Evolutionary conservation across 2,797 vertebrate species (phyloP), one percentile per base, ranked within the genome.

Genomic region (Phalanger gymnotis): DNA sequence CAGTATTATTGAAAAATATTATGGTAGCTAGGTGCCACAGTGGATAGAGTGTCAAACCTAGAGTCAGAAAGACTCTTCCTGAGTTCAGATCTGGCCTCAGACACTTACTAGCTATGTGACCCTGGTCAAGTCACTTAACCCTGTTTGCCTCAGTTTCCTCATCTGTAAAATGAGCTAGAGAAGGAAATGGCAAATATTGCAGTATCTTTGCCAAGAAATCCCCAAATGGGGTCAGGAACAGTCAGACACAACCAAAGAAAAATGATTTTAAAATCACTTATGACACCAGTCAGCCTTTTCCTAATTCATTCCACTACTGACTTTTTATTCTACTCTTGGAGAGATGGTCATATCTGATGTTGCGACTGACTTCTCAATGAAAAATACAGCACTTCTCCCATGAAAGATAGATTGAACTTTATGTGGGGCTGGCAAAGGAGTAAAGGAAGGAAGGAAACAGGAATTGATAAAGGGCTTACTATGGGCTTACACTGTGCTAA

Each of bases 381-480:
- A 13, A 54, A 40, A 53, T 53, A 87, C 30, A 92, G 34, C 90
- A 87, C 30, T 9, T 92, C 30, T 94, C 92, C 54, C 34, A 93
- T 56, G 57, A 34, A 95, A 94, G 93, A 94, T 40, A 55, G 34
- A 51, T 31, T 93, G 47, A 90, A n/a, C 11, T 95, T 94, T 91
- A 90, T 53, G 53, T 94, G 54, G 16, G 1, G 10, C 25, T 96
- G 92, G 95, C 47, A 51, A 91, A 93, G 73, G 90, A 55, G 28
- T 53, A 56, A 94, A 91, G 92, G 51, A 34, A 47, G 40, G 40
- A 81, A 81, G 40, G 22, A 47, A 81, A 47, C 22, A 27, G 40
- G 22, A 22, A 54, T 51, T 90, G 61, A 91, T 90, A 1, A 56
- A 66, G 53, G 90, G 25, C 12, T 96, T 93, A 92, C 73, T 47